Conservation (phyloP, 2,888 invertebrate genomes). For the Dolichomitus sp. region DNA sequence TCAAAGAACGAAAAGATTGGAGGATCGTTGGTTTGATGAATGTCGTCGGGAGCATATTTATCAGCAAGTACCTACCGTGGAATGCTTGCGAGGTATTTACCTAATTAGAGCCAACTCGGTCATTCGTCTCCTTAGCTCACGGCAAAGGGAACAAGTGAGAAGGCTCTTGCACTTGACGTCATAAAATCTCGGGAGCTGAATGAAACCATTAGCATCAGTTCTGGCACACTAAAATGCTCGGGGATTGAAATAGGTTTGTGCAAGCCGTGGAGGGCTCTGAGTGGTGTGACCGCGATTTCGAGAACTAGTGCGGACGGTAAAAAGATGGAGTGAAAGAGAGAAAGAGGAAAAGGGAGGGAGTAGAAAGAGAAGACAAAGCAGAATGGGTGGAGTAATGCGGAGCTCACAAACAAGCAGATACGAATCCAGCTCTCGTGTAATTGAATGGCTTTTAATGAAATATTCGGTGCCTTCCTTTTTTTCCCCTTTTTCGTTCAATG, state of each 20-base stretch:
- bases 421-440: conserved; percentile 71
- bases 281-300: conserved; percentile 61
- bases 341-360: conserved; percentile 12
- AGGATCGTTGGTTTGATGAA: conserved; percentile 36
- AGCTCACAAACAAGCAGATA: conserved; percentile 63
- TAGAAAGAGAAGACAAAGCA: conserved; percentile 3
- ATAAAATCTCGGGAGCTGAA: conserved; percentile 71
- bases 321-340: conserved; percentile 20
- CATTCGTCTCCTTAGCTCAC: conserved; percentile 62
- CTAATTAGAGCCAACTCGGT: conserved; percentile 74
- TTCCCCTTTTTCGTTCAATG: conserved; percentile 33
- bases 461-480: conserved; percentile 72
- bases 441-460: conserved; percentile 82
- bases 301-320: conserved; percentile 47
- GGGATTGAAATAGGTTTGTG: conserved; percentile 75
- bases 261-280: conserved; percentile 53
- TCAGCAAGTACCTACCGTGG: conserved; percentile 26
- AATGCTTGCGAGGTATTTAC: conserved; percentile 74
- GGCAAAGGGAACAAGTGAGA: conserved; percentile 47
- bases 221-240: conserved; percentile 53
- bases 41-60: conserved; percentile 34
- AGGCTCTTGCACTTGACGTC: conserved; percentile 67
- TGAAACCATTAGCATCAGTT: conserved; percentile 57
- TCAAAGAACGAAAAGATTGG: neutral
- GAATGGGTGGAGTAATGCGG: conserved; percentile 62